Evolutionary conservation across 35 echinoderm and acorn worm genomes (phyloP), one percentile per base, ranked within the genome.

Genomic region (Heliocidaris erythrogramma): DNA sequence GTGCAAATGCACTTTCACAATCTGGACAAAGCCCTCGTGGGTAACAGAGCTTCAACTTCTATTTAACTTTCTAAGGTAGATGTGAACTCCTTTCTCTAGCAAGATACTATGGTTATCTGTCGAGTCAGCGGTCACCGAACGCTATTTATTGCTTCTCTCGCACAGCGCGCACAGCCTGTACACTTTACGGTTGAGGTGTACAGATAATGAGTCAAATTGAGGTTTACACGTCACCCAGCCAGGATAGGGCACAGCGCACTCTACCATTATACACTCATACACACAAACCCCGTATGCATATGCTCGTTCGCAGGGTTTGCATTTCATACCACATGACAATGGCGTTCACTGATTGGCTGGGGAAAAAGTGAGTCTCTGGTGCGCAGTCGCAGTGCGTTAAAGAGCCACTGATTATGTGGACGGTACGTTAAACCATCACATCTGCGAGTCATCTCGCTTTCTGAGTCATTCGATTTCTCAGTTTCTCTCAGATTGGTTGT

Each of bases 221-320:
- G 50, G 91, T 92, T 49, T 92, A 52, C 91, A 92, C 91, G 91
- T 92, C 91, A 92, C 48, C 13, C 47, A 30, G 87, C 87, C 30
- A 89, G 32, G 47, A 48, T 47, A 89, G 87, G 87, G 31, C 47
- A 59, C 47, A 49, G n/a, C 31, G 31, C 1, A 48, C 91, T 13
- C n/a, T 30, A 92, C 48, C 29, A 30, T 11, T 59, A 92, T 35
- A 92, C 90, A 50, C 47, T 13, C 29, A 50, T 24, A 50, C 90
- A 50, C 47, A 92, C 13, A 50, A n/a, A 91, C 89, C 9, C 17
- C 48, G 17, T 59, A 92, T 59, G 49, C 48, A 14, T 30, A 13
- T 18, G 91, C 31, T 16, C 18, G 31, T 49, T 32, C 48, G 48
- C 16, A 52, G 91, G 9, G 32, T 13, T 32, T 92, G 48, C 47